Evolutionary conservation across 2,113 vertebrate species (phyloP).

Genomic region (Ornithorhynchus anatinus): DNA sequence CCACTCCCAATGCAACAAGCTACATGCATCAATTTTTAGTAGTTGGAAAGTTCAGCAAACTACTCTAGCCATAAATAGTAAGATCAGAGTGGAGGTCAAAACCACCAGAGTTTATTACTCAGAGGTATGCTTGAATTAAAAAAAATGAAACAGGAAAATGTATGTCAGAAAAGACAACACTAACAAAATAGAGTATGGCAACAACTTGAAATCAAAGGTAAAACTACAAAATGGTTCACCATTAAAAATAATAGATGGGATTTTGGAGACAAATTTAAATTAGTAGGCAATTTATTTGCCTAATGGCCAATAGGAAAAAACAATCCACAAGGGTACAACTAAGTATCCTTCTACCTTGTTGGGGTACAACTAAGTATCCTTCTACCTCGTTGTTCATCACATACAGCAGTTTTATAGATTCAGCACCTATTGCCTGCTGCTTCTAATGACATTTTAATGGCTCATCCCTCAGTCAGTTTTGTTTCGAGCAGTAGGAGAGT

Average conservation of each 20-base stretch:
- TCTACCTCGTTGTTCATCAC: neutral
- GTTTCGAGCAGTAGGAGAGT: slow-evolving; percentile 25
- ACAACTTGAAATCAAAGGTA: neutral
- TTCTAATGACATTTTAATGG: slow-evolving; percentile 45
- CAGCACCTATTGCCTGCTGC: neutral
- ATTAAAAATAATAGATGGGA: neutral
- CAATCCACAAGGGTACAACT: slow-evolving; percentile 11
- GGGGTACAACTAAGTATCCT: neutral
- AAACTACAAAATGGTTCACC: neutral
- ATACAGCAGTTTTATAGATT: neutral
- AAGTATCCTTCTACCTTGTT: neutral
- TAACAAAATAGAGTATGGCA: no score
- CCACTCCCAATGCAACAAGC: no score
- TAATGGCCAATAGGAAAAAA: neutral
- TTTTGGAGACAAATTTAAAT: slow-evolving; percentile 4
- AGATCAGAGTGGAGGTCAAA: neutral
- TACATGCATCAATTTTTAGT: neutral
- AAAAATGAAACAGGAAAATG: neutral
- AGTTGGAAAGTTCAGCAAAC: neutral
- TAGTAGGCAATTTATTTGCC: neutral
- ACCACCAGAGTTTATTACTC: neutral
- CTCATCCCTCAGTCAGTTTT: slow-evolving; percentile 18
- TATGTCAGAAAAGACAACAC: slow-evolving; percentile 10
- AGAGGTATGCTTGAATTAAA: neutral
- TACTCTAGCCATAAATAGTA: neutral